These are phyloP conservation scores for Argopecten irradians DNA, from an alignment of 1,140 invertebrate genomes.

Conservation along the genomic window DNA sequence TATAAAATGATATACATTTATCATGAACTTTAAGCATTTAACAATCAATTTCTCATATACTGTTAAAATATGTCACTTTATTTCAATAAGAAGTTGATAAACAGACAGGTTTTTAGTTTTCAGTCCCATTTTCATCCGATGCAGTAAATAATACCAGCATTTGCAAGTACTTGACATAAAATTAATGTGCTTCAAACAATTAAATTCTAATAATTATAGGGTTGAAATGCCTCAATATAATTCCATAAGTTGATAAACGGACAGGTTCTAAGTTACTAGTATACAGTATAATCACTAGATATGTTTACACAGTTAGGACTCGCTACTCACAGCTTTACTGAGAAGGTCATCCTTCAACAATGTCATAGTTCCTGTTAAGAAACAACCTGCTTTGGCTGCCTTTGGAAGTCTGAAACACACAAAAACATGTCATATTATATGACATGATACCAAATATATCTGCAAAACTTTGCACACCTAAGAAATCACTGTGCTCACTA, in stretches of 20 bases:
- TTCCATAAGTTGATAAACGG: neutral
- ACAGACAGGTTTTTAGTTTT: too few species aligned
- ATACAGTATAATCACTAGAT: neutral
- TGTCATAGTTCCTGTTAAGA: conserved; percentile 86
- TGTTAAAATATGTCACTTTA: too few species aligned
- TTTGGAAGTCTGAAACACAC: conserved; percentile 79
- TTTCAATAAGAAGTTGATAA: too few species aligned
- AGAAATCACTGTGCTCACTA: too few species aligned
- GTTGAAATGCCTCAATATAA: neutral
- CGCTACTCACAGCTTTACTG: conserved; percentile 82
- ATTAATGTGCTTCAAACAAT: neutral
- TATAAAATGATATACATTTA: too few species aligned
- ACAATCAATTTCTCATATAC: too few species aligned
- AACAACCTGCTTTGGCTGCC: conserved; percentile 82
- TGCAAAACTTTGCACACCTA: neutral
- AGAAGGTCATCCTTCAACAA: conserved; percentile 90
- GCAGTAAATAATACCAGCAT: too few species aligned
- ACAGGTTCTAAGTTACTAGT: neutral
- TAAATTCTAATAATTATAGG: neutral
- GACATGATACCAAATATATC: neutral
- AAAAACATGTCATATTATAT: conserved; percentile 31
- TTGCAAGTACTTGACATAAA: too few species aligned
- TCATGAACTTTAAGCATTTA: too few species aligned
- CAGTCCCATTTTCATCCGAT: too few species aligned
- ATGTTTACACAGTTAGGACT: too few species aligned